Percentiles rank a stretch among this genome's conserved stretches.
Evolutionary conservation across 2,797 vertebrate species (phyloP).

Genomic region (Brachyrhaphis roseni): DNA sequence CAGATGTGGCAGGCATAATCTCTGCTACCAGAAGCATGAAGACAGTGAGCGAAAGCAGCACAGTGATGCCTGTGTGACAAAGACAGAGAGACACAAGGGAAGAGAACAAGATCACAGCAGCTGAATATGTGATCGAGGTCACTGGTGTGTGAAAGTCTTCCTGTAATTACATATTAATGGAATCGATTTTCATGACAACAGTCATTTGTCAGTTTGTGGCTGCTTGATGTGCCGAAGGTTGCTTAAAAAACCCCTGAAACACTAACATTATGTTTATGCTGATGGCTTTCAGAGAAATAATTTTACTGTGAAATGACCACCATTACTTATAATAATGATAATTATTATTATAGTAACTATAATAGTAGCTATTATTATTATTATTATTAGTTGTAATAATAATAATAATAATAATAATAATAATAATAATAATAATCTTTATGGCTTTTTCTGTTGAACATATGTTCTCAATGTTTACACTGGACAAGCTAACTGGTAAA

Average conservation of each 20-base stretch:
- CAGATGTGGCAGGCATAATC: constrained; percentile 94
- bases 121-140: constrained; percentile 49
- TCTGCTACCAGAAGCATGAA: constrained; percentile 96
- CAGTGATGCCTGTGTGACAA: constrained; percentile 87
- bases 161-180: constrained; percentile 48
- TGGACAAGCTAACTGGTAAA: neutral
- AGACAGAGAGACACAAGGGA: constrained; percentile 35
- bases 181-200: constrained; percentile 43
- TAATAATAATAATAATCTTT: too few species aligned
- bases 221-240: constrained; percentile 22
- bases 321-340: neutral
- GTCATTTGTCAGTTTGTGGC: constrained; percentile 48
- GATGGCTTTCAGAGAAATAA: neutral
- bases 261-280: neutral
- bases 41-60: constrained; percentile 90
- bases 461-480: neutral
- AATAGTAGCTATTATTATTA: too few species aligned
- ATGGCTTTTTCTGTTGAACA: neutral
- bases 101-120: constrained; percentile 38
- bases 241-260: constrained; percentile 28
- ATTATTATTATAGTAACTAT: too few species aligned
- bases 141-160: constrained; percentile 47
- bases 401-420: too few species aligned
- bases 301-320: neutral
- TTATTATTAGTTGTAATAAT: neutral